Conservation (phyloP, 2,888 invertebrate genomes). For the Pyrgus malvae region DNA sequence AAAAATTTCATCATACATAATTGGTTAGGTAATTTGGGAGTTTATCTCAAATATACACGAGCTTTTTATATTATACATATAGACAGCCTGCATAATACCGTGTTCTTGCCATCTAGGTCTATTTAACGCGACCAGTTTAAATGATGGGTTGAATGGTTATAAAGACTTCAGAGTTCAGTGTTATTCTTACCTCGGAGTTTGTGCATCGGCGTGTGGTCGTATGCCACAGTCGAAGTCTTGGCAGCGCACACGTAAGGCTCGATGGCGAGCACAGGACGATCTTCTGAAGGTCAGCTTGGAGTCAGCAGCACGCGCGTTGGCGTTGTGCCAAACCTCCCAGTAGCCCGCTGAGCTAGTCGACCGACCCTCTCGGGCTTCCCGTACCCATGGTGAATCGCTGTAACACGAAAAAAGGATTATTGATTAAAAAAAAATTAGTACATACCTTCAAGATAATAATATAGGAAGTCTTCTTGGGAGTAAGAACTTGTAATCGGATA, state of each 20-base stretch:
- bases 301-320: constrained; percentile 75
- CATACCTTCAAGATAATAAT: too few species aligned
- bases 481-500: too few species aligned
- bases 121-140: too few species aligned
- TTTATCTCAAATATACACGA: too few species aligned
- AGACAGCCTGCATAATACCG: too few species aligned
- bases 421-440: too few species aligned
- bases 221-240: constrained; percentile 86
- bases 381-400: constrained; percentile 67
- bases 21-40: too few species aligned
- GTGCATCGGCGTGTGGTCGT: constrained; percentile 83
- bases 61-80: too few species aligned
- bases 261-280: constrained; percentile 82
- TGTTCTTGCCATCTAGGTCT: too few species aligned
- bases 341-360: constrained; percentile 66
- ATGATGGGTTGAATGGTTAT: too few species aligned
- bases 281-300: constrained; percentile 85
- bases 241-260: constrained; percentile 86
- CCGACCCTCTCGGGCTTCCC: constrained; percentile 70
- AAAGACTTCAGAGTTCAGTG: background rate
- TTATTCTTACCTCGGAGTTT: constrained; percentile 84
- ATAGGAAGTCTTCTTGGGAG: too few species aligned
- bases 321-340: constrained; percentile 83
- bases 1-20: too few species aligned
- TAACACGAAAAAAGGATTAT: constrained; percentile 17